These are phyloP conservation scores for Seriola aureovittata DNA, from an alignment of 2,113 vertebrate species.

Conservation along the genomic window DNA sequence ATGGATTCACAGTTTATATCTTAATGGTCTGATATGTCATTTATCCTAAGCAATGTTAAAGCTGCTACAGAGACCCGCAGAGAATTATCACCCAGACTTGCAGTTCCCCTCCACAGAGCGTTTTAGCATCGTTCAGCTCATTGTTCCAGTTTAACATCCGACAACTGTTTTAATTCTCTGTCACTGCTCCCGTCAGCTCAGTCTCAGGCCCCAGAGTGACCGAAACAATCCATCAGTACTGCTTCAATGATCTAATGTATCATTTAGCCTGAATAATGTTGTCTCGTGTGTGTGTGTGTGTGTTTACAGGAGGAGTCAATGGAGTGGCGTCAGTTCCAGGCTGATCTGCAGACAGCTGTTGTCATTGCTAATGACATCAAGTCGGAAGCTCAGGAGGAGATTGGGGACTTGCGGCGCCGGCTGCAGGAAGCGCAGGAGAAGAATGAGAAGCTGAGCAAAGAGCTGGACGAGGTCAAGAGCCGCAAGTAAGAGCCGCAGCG, in stretches of 20 bases:
- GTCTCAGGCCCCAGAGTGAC: background rate
- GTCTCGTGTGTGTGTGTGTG: background rate
- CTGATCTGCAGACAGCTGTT: constrained; percentile 95
- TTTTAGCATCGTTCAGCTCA: background rate
- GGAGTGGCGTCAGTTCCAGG: constrained; percentile 98
- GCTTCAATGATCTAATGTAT: background rate
- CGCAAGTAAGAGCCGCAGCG: constrained; percentile 89
- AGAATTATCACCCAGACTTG: background rate
- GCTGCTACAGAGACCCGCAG: background rate
- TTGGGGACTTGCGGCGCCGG: constrained; percentile 93
- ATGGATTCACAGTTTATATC: background rate
- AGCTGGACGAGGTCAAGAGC: constrained; percentile 94
- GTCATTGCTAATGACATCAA: constrained; percentile 98
- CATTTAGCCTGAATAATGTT: background rate
- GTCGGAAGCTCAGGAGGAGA: constrained; percentile 96
- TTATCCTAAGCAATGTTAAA: background rate
- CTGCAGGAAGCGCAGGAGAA: constrained; percentile 93
- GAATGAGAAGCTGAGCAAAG: constrained; percentile 94
- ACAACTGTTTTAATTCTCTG: background rate
- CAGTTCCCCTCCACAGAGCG: background rate
- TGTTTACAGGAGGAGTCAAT: constrained; percentile 91
- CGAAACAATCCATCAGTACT: background rate
- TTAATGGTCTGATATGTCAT: background rate
- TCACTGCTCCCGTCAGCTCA: background rate
- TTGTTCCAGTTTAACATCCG: too few species aligned